Percentiles rank a stretch among this genome's conserved stretches.
phyloP scores from a whole-genome alignment of 2,113 vertebrate species.

The Plecotus auritus region DNA sequence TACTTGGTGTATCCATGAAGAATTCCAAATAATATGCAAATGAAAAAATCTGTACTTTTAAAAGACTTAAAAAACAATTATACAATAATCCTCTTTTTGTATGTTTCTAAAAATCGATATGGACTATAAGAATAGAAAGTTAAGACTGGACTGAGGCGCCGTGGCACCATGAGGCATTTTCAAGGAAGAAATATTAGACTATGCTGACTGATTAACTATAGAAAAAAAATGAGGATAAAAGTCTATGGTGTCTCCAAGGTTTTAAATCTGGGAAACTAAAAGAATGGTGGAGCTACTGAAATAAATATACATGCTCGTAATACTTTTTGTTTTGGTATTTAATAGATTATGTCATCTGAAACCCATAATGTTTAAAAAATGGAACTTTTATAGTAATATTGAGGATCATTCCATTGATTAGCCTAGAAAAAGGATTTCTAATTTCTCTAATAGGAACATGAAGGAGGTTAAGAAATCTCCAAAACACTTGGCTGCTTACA shows the following conservation, averaged over 20 bases:
- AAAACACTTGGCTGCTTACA: too few relatives aligned
- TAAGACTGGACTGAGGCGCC: too few relatives aligned
- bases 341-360: neutral
- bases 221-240: neutral
- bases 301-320: neutral
- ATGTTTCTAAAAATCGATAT: neutral
- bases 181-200: constrained; percentile 9
- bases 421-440: too few relatives aligned
- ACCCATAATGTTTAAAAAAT: too few relatives aligned
- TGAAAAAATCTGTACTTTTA: neutral
- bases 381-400: too few relatives aligned
- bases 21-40: neutral
- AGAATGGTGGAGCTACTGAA: neutral
- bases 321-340: neutral
- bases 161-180: neutral
- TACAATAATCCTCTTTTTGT: neutral
- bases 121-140: neutral
- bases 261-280: constrained; percentile 22
- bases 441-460: too few relatives aligned
- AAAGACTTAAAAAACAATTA: neutral
- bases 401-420: too few relatives aligned
- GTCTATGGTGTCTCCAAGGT: neutral
- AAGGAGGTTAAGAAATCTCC: too few relatives aligned
- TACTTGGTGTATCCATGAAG: neutral
- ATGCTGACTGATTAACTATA: neutral